These are phyloP conservation scores for Paramuricea clavata DNA, from an alignment of 92 coral and sea anemone genomes.

Conservation along the genomic window DNA sequence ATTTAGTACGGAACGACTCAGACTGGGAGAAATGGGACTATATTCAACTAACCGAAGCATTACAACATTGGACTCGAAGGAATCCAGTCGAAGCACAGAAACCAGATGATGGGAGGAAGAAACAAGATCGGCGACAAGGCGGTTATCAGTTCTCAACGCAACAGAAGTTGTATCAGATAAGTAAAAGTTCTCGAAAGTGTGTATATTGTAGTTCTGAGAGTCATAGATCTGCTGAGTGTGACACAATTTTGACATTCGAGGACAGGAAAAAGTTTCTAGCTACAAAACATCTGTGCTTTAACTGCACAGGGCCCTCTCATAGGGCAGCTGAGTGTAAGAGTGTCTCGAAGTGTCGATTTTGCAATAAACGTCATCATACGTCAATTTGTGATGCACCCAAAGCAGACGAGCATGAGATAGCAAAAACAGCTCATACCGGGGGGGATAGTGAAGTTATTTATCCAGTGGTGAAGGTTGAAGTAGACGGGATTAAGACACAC, in stretches of 20 bases:
- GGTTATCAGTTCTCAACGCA: slow-evolving; percentile 20
- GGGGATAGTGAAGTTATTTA: slow-evolving; percentile 50
- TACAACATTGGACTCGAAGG: slow-evolving; percentile 37
- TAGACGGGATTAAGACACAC: slow-evolving; percentile 58
- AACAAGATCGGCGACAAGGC: slow-evolving; percentile 14
- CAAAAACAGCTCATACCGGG: slow-evolving; percentile 20
- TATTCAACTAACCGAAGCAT: slow-evolving; percentile 30
- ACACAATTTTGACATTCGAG: slow-evolving; percentile 26
- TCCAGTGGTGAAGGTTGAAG: slow-evolving; percentile 50
- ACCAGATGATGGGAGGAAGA: slow-evolving; percentile 9
- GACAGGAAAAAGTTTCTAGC: slow-evolving; percentile 52
- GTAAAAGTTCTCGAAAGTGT: slow-evolving; percentile 21
- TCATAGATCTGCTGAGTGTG: slow-evolving; percentile 60
- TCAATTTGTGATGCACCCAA: slow-evolving; percentile 14
- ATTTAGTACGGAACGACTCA: slow-evolving; percentile 25
- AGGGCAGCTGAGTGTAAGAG: slow-evolving; percentile 27
- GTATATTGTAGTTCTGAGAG: slow-evolving; percentile 48
- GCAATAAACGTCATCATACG: not conserved
- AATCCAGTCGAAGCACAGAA: slow-evolving; percentile 39
- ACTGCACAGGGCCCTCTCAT: slow-evolving; percentile 48
- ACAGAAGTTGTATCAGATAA: slow-evolving; percentile 24
- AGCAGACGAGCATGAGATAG: no score
- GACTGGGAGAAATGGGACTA: slow-evolving; percentile 49
- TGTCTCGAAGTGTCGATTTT: slow-evolving; percentile 22
- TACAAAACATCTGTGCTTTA: slow-evolving; percentile 60